phyloP scores from a whole-genome alignment of 2,797 vertebrate genomes.

The Borostomias antarcticus region DNA sequence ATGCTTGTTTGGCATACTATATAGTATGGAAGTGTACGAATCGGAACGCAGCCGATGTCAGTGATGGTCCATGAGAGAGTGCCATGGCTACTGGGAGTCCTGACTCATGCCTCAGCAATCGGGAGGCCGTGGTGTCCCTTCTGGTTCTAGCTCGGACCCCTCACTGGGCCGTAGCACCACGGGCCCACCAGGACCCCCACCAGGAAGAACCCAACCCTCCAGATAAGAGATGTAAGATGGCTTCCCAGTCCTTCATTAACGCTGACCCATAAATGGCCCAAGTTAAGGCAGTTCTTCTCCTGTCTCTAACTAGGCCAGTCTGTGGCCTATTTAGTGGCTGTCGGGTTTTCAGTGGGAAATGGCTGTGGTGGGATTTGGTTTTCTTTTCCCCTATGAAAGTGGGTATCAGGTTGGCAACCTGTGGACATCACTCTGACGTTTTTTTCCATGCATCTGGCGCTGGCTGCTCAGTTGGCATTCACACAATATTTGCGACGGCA shows the following conservation, averaged over 20 bases:
- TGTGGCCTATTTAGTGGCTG: slow-evolving; percentile 48
- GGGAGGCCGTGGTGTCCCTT: slow-evolving; percentile 16
- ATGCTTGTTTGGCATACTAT: too few relatives aligned
- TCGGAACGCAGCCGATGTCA: too few relatives aligned
- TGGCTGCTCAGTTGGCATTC: slow-evolving; percentile 66
- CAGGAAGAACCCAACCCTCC: too few relatives aligned
- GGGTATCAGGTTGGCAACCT: slow-evolving; percentile 67
- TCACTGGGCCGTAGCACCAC: too few relatives aligned
- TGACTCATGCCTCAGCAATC: too few relatives aligned
- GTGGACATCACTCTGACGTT: slow-evolving; percentile 63
- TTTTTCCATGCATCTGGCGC: too few relatives aligned
- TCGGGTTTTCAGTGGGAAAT: slow-evolving; percentile 25
- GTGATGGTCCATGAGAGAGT: slow-evolving; percentile 36
- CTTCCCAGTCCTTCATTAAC: slow-evolving; percentile 11
- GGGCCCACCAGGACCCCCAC: too few relatives aligned
- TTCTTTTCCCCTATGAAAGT: slow-evolving; percentile 35
- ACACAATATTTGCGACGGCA: slow-evolving; percentile 74
- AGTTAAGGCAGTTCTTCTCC: slow-evolving; percentile 36
- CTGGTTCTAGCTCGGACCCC: slow-evolving; percentile 32
- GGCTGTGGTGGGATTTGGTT: slow-evolving; percentile 15
- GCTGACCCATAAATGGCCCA: slow-evolving; percentile 1
- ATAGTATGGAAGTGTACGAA: too few relatives aligned
- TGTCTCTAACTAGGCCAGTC: slow-evolving; percentile 52
- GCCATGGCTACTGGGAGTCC: slow-evolving; percentile 11
- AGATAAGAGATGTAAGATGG: slow-evolving; percentile 15